Evolutionary conservation across 2,797 vertebrate genomes (phyloP).

Genomic region (Antennarius maculatus): DNA sequence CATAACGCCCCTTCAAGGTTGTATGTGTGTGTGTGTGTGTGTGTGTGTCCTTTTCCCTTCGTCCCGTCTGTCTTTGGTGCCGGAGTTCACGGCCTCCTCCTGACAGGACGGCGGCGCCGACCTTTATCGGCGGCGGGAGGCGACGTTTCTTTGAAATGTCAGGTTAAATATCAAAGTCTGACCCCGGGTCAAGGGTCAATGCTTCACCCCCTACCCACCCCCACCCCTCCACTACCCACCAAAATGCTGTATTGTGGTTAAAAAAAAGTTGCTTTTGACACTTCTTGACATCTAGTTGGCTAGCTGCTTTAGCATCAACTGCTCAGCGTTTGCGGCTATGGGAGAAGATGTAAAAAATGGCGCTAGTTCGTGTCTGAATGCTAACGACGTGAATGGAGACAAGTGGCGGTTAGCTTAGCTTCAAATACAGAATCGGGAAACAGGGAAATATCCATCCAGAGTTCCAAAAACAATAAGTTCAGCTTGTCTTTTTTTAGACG

Average conservation of each 20-base stretch:
- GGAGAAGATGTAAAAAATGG: too few species aligned
- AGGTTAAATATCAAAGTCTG: slow-evolving; percentile 71
- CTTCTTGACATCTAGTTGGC: slow-evolving; percentile 7
- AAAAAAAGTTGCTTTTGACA: slow-evolving; percentile 51
- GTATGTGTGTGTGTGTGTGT: slow-evolving; percentile 14
- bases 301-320: background rate
- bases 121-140: slow-evolving; percentile 57
- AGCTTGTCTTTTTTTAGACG: too few species aligned
- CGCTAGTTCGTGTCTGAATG: too few species aligned
- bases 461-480: too few species aligned
- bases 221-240: too few species aligned
- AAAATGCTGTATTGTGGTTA: slow-evolving; percentile 13
- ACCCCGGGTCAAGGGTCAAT: slow-evolving; percentile 45
- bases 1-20: slow-evolving; percentile 50
- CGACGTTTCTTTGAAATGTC: slow-evolving; percentile 74
- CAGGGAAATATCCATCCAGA: too few species aligned
- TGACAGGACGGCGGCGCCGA: slow-evolving; percentile 65
- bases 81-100: slow-evolving; percentile 48
- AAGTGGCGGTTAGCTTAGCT: too few species aligned
- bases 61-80: slow-evolving; percentile 10
- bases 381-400: too few species aligned
- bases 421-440: too few species aligned
- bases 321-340: too few species aligned
- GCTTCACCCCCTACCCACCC: slow-evolving; percentile 9
- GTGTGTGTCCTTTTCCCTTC: slow-evolving; percentile 2